Percentiles rank a stretch among this genome's conserved stretches.
These are phyloP conservation scores for Drosophila tanythrix DNA, from an alignment of 2,888 invertebrate species.

Conservation along the genomic window DNA sequence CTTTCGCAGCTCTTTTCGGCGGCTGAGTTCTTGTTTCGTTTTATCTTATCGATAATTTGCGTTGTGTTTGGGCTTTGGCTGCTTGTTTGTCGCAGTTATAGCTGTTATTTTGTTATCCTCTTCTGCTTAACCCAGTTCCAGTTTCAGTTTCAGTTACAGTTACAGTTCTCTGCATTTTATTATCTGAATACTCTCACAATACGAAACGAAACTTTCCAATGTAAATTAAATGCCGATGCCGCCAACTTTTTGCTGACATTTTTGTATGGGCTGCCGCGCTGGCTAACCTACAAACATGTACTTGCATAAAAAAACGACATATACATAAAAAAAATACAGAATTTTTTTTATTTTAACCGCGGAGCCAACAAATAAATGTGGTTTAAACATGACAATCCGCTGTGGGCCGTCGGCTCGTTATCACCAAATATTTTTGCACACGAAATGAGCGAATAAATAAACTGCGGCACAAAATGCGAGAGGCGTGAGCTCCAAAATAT, in stretches of 20 bases:
- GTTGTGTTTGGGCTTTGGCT: slow-evolving; percentile 31
- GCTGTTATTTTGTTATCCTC: slow-evolving; percentile 43
- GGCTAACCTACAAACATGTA: slow-evolving; percentile 37
- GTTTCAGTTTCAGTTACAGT: slow-evolving; percentile 34
- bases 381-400: slow-evolving; percentile 77
- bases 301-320: slow-evolving; percentile 17
- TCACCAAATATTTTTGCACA: slow-evolving; percentile 80
- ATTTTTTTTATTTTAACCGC: slow-evolving; percentile 67
- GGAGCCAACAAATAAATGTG: slow-evolving; percentile 74
- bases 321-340: slow-evolving; percentile 24
- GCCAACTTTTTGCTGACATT: slow-evolving; percentile 66
- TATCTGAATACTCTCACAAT: slow-evolving; percentile 62
- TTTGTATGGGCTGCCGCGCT: slow-evolving; percentile 22
- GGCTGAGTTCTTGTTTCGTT: slow-evolving; percentile 17
- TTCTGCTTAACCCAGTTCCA: slow-evolving; percentile 68
- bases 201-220: slow-evolving; percentile 69
- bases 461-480: slow-evolving; percentile 30
- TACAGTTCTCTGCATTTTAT: slow-evolving; percentile 61
- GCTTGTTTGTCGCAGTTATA: slow-evolving; percentile 26
- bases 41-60: slow-evolving; percentile 60
- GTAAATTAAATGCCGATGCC: slow-evolving; percentile 77
- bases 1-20: slow-evolving; percentile 40
- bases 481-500: slow-evolving; percentile 7
- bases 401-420: slow-evolving; percentile 73
- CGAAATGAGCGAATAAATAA: slow-evolving; percentile 79